Evolutionary conservation across 2,113 vertebrate species (phyloP), one percentile per base, ranked within the genome.

Genomic region (Aegypius monachus): DNA sequence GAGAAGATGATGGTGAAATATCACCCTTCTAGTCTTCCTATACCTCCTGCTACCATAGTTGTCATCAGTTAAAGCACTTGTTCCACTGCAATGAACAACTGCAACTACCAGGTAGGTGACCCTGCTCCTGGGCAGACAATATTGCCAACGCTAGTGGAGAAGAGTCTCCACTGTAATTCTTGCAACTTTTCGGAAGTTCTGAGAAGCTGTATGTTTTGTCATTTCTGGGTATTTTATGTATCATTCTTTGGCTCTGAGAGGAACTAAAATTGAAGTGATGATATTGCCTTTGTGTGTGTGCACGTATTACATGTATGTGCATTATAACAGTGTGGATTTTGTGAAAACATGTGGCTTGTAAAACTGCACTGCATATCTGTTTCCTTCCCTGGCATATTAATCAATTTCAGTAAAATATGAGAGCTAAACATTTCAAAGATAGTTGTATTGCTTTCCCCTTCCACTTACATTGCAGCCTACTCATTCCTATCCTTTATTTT

Each of bases 281-380:
- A 7, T 70, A 43, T 36, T 70, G 21, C 8, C 13, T 66, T 36
- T n/a, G 10, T 45, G 50, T 43, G 20, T 9, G 17, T 29, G 6
- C 19, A 25, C 1, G 1, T 13, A 11, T 36, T 55, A 8, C 6
- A 9, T 2, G 12, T 56, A 31, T 36, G 5, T 78, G 6, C 34
- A 8, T 25, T 53, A 23, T 13, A 78, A 32, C 9, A 74, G 9
- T 0, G 1, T 45, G 45, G 6, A 18, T 81, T 81, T 48, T 18
- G 68, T 86, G 68, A 68, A 58, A 40, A 48, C 20, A 43, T 8
- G 5, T 9, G 20, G 21, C 18, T 63, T 61, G 7, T 22, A 27
- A 78, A 77, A 17, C n/a, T 59, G n/a, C 31, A 26, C 15, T 77
- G 29, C 8, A 0, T 16, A 34, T 13, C 48, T 66, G 18, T 48